A percentile compares a stretch with the other conserved stretches of the same genome.
These are phyloP conservation scores for Octonoba sinensis DNA, from an alignment of 2,888 invertebrate genomes.

Conservation along the genomic window DNA sequence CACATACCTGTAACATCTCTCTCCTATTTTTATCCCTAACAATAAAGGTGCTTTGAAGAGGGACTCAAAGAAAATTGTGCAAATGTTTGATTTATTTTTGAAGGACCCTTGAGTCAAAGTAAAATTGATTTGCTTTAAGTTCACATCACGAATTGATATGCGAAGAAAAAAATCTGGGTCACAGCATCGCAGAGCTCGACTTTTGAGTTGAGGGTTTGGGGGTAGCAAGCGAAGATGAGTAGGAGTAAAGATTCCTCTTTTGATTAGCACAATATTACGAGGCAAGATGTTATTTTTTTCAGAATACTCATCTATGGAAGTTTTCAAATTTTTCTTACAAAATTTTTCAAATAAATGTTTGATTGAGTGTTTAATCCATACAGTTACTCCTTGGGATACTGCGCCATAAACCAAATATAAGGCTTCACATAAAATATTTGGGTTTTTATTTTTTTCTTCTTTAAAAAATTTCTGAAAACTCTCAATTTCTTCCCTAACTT, in stretches of 20 bases:
- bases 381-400: slow-evolving; percentile 30
- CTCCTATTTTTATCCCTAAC: slow-evolving; percentile 62
- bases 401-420: slow-evolving; percentile 46
- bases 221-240: slow-evolving; percentile 60
- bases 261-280: slow-evolving; percentile 32
- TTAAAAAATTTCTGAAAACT: slow-evolving; percentile 3
- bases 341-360: slow-evolving; percentile 29
- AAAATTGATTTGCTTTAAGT: slow-evolving; percentile 33
- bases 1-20: slow-evolving; percentile 66
- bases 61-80: slow-evolving; percentile 27
- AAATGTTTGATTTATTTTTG: background rate
- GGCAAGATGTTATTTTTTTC: background rate
- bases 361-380: slow-evolving; percentile 40
- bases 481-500: slow-evolving; percentile 6
- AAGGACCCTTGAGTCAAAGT: background rate
- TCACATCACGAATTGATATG: slow-evolving; percentile 42
- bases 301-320: background rate
- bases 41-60: slow-evolving; percentile 35
- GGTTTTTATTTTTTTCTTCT: slow-evolving; percentile 19
- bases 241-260: slow-evolving; percentile 65
- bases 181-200: slow-evolving; percentile 43
- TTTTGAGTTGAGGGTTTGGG: slow-evolving; percentile 59
- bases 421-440: slow-evolving; percentile 28
- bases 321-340: background rate
- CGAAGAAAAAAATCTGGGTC: slow-evolving; percentile 41